phyloP scores from a whole-genome alignment of 1,140 invertebrate species.

The Heliconius hermathena region DNA sequence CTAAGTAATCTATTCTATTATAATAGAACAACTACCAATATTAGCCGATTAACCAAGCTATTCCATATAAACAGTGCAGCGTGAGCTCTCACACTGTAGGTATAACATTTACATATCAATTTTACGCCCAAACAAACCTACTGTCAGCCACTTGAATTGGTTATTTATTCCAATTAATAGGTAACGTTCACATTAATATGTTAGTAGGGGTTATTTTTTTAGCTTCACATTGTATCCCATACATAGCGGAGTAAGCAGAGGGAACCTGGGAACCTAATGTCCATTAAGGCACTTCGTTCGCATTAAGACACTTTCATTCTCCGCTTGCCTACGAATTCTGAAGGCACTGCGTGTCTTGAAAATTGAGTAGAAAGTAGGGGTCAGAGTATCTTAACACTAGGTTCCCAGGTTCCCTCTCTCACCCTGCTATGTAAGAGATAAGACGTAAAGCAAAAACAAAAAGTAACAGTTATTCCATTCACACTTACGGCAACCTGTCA shows the following conservation, averaged over 20 bases:
- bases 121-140: not conserved
- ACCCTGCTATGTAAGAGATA: not conserved
- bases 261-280: too few relatives aligned
- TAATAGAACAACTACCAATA: not conserved
- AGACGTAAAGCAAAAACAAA: not conserved
- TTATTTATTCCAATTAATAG: not conserved
- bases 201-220: too few relatives aligned
- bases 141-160: not conserved
- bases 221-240: too few relatives aligned
- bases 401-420: not conserved
- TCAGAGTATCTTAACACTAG: too few relatives aligned
- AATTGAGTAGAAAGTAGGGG: not conserved
- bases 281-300: too few relatives aligned
- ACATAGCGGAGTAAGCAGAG: too few relatives aligned
- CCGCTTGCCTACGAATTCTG: too few relatives aligned
- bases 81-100: not conserved
- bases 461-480: not conserved
- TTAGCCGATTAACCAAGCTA: not conserved
- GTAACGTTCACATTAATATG: not conserved
- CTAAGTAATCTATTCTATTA: not conserved
- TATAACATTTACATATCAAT: slow-evolving; percentile 13
- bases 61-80: not conserved
- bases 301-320: too few relatives aligned
- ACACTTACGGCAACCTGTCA: not conserved
- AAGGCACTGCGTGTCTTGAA: not conserved